Evolutionary conservation across 2,888 invertebrate genomes (phyloP).

Genomic region (Rosalia funebris): DNA sequence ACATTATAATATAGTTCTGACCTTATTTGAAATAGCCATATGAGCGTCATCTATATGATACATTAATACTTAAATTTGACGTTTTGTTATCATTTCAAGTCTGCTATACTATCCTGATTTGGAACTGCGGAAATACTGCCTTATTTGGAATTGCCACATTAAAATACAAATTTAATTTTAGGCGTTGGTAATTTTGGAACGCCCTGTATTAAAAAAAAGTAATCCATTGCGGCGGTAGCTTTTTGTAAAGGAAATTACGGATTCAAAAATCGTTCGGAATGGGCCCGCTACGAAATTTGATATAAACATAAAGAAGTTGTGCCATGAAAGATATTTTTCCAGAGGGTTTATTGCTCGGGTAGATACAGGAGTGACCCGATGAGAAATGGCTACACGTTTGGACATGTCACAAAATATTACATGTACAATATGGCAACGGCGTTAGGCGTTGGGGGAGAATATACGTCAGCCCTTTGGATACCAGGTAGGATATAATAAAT

Average conservation of each 20-base stretch:
- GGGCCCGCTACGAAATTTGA: slow-evolving; percentile 37
- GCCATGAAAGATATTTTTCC: slow-evolving; percentile 44
- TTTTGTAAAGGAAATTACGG: slow-evolving; percentile 22
- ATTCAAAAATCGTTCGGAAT: slow-evolving; percentile 37
- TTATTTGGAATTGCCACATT: too few species aligned
- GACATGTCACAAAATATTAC: slow-evolving; percentile 57
- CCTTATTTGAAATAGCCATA: too few species aligned
- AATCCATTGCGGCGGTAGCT: too few species aligned
- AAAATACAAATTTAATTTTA: too few species aligned
- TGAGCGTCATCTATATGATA: too few species aligned
- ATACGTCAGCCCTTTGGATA: slow-evolving; percentile 33
- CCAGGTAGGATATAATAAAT: slow-evolving; percentile 39
- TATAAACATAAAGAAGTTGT: slow-evolving; percentile 41
- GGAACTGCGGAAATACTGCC: too few species aligned
- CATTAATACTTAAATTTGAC: too few species aligned
- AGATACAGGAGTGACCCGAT: slow-evolving; percentile 53
- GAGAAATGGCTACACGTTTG: slow-evolving; percentile 54
- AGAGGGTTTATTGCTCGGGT: slow-evolving; percentile 45
- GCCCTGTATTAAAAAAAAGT: too few species aligned
- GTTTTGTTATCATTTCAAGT: too few species aligned
- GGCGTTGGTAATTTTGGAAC: too few species aligned
- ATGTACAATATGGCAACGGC: slow-evolving; percentile 52
- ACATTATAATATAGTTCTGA: too few species aligned
- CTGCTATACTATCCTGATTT: too few species aligned
- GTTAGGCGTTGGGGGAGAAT: slow-evolving; percentile 37